These are phyloP conservation scores for Lumbricus terrestris DNA, from an alignment of 2,888 invertebrate genomes.

Conservation along the genomic window DNA sequence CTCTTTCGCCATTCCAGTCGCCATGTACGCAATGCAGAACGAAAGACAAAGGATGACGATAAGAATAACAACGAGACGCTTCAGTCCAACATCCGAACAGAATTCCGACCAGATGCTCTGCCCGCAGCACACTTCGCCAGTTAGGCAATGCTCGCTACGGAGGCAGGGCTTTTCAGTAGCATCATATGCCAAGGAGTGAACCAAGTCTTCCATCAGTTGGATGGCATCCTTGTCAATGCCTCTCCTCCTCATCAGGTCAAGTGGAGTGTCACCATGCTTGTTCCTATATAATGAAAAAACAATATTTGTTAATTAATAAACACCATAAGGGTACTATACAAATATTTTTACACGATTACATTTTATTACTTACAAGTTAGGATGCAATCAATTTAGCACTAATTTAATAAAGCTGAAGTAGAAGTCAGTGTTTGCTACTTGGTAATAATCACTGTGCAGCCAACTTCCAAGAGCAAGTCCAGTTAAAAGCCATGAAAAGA, in stretches of 20 bases:
- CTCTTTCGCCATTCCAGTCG: slow-evolving; percentile 37
- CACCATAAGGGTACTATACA: too few relatives aligned
- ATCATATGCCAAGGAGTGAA: slow-evolving; percentile 29
- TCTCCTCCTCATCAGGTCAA: slow-evolving; percentile 41
- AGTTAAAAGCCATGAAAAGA: too few relatives aligned
- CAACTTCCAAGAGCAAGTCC: too few relatives aligned
- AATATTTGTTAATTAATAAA: too few relatives aligned
- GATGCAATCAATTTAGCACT: too few relatives aligned
- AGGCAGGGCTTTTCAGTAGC: slow-evolving; percentile 3
- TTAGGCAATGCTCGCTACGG: not conserved
- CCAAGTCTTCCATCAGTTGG: slow-evolving; percentile 33
- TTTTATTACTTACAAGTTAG: too few relatives aligned
- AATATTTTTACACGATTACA: too few relatives aligned
- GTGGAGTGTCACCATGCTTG: slow-evolving; percentile 40
- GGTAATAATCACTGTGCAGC: too few relatives aligned
- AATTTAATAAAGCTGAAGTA: too few relatives aligned
- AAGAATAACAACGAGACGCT: slow-evolving; percentile 37
- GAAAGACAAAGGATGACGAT: slow-evolving; percentile 40
- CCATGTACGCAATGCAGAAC: slow-evolving; percentile 40
- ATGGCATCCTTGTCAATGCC: slow-evolving; percentile 39
- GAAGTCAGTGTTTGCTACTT: too few relatives aligned
- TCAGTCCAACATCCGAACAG: slow-evolving; percentile 39
- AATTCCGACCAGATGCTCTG: slow-evolving; percentile 35
- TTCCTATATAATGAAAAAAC: too few relatives aligned
- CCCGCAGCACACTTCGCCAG: not conserved